Conservation (phyloP, 1,140 invertebrate species). For the Monomorium pharaonis region DNA sequence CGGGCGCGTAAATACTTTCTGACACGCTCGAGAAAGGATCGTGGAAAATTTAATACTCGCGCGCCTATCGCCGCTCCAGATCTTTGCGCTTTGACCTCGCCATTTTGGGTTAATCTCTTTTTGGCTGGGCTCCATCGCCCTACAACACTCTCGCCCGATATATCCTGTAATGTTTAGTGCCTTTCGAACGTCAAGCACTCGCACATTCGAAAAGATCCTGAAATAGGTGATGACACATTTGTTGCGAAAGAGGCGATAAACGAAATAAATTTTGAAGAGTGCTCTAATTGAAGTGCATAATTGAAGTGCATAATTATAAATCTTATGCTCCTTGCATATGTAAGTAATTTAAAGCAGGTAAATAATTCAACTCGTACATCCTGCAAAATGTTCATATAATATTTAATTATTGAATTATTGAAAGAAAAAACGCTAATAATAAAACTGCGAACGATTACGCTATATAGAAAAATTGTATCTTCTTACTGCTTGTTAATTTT, state of each 20-base stretch:
- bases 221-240: constrained; percentile 48
- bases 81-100: constrained; percentile 60
- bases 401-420: neutral
- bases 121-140: constrained; percentile 64
- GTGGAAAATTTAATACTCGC: constrained; percentile 66
- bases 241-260: neutral
- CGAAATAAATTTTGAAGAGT: constrained; percentile 22
- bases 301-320: neutral
- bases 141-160: constrained; percentile 49
- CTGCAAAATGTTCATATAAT: neutral
- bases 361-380: neutral
- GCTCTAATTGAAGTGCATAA: constrained; percentile 4
- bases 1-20: constrained; percentile 8
- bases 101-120: constrained; percentile 70
- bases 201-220: constrained; percentile 4
- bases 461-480: neutral
- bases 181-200: constrained; percentile 47
- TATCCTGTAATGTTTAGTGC: constrained; percentile 57
- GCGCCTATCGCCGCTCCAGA: constrained; percentile 70
- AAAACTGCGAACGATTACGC: neutral
- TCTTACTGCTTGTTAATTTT: neutral
- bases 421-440: neutral
- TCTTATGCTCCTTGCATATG: neutral
- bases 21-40: constrained; percentile 48
- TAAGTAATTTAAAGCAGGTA: neutral